Evolutionary conservation across 2,113 vertebrate species (phyloP).

Genomic region (Hydrolagus affinis): DNA sequence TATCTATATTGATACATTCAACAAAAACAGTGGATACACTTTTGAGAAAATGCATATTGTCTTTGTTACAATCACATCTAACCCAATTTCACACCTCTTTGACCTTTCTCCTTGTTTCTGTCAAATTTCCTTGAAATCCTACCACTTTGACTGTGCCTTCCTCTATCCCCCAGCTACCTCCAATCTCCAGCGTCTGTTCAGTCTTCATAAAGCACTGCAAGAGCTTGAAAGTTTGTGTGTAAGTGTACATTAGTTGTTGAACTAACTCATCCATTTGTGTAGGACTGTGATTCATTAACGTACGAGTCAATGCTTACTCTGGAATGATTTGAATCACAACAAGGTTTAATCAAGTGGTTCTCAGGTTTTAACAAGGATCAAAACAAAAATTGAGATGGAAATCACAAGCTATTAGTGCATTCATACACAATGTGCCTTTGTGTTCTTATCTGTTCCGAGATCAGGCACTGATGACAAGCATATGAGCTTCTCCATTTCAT

Average conservation of each 20-base stretch:
- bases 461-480: slow-evolving; percentile 27
- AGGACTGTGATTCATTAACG: neutral
- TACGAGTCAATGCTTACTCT: slow-evolving; percentile 4
- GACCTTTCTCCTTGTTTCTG: neutral
- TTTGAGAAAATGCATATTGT: neutral
- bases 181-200: too few relatives aligned
- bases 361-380: slow-evolving; percentile 2
- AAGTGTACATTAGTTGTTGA: too few relatives aligned
- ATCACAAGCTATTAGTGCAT: neutral
- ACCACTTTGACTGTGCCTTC: too few relatives aligned
- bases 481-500: slow-evolving; percentile 13
- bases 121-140: neutral
- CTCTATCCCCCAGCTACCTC: too few relatives aligned
- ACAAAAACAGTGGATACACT: neutral
- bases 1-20: neutral
- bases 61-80: neutral
- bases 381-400: slow-evolving; percentile 7
- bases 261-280: neutral
- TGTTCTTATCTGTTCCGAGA: slow-evolving; percentile 19
- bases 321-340: neutral
- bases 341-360: neutral
- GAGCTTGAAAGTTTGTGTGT: too few relatives aligned
- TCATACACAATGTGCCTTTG: slow-evolving; percentile 1
- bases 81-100: neutral
- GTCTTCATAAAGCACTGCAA: too few relatives aligned